Percentiles rank a stretch among this genome's conserved stretches.
Evolutionary conservation across 1,140 invertebrate genomes (phyloP).

Genomic region (Samia ricini): DNA sequence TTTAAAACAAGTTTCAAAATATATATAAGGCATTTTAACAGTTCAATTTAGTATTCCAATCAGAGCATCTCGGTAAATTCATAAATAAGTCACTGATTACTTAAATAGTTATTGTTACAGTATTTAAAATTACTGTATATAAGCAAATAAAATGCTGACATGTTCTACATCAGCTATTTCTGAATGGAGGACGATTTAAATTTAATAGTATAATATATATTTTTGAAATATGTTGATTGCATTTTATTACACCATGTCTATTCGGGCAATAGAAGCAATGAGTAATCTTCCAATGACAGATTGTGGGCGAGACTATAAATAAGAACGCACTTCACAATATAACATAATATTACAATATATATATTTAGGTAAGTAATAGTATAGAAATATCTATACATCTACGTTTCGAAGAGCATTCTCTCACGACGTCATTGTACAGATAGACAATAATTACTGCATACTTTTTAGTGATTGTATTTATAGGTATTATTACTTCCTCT

Average conservation of each 20-base stretch:
- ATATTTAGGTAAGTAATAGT: too few species aligned
- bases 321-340: constrained; percentile 3
- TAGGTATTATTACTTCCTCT: too few species aligned
- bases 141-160: neutral
- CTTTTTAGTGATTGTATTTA: too few species aligned
- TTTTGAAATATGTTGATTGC: constrained; percentile 4
- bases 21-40: neutral
- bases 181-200: neutral
- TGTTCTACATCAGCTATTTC: neutral
- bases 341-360: too few species aligned
- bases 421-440: too few species aligned
- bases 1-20: neutral
- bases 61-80: neutral
- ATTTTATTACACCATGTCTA: constrained; percentile 22
- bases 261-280: constrained; percentile 14
- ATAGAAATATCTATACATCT: too few species aligned
- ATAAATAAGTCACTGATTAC: neutral
- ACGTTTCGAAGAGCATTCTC: too few species aligned
- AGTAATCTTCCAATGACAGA: constrained; percentile 26
- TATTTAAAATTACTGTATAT: neutral
- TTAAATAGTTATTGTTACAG: neutral
- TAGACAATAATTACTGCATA: too few species aligned
- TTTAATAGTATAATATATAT: neutral
- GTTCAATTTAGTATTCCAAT: neutral
- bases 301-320: constrained; percentile 27